Percentiles rank a stretch among this genome's conserved stretches.
These are phyloP conservation scores for Andrena bicolor DNA, from an alignment of 2,888 invertebrate genomes.

Conservation along the genomic window DNA sequence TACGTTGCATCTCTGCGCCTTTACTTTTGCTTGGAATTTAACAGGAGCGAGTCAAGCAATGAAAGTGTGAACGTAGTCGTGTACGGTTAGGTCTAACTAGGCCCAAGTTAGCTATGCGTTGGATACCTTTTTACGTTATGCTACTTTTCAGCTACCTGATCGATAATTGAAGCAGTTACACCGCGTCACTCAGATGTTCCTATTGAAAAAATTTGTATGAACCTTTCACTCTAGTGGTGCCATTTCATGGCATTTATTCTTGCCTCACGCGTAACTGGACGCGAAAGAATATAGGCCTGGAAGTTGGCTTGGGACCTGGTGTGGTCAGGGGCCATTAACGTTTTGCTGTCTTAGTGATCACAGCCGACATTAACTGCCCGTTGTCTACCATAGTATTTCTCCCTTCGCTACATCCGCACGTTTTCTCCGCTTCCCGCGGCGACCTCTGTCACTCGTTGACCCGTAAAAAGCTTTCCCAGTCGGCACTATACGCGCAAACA, in stretches of 20 bases:
- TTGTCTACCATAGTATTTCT: conserved; percentile 16
- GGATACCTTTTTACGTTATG: too few species aligned
- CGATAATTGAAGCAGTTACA: too few species aligned
- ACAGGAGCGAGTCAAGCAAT: neutral
- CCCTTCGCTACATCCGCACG: neutral
- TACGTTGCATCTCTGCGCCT: neutral
- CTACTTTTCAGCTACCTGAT: too few species aligned
- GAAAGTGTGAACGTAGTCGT: neutral
- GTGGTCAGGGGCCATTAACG: conserved; percentile 29
- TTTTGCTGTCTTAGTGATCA: conserved; percentile 17
- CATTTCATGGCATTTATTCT: neutral
- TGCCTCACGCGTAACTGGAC: neutral
- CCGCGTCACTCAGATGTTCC: neutral
- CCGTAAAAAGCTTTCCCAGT: neutral
- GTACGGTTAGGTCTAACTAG: too few species aligned
- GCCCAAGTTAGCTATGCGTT: too few species aligned
- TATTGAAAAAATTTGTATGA: neutral
- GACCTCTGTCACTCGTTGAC: conserved; percentile 18
- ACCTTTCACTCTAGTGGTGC: neutral
- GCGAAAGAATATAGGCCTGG: neutral
- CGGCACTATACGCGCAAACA: conserved; percentile 15
- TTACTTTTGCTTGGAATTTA: neutral
- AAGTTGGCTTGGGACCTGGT: neutral
- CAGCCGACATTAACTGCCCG: conserved; percentile 12
- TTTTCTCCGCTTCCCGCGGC: neutral